Evolutionary conservation across 2,888 invertebrate species (phyloP).

Genomic region (Acleris sparsana): DNA sequence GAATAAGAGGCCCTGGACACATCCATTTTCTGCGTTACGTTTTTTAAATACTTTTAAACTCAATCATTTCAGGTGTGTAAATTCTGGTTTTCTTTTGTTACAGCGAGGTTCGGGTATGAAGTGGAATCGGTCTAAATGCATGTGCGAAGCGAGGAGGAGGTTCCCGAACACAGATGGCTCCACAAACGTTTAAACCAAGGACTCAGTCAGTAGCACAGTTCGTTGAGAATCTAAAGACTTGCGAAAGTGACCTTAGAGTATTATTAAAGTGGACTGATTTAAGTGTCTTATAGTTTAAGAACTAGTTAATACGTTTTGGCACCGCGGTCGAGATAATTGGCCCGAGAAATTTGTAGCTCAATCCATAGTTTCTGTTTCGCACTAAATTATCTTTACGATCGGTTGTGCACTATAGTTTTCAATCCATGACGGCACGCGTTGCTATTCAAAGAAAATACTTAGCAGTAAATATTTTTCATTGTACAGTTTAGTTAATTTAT

Average conservation of each 20-base stretch:
- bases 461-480: too few relatives aligned
- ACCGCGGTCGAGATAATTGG: too few relatives aligned
- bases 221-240: constrained; percentile 22
- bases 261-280: constrained; percentile 52
- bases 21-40: constrained; percentile 72
- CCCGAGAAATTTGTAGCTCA: too few relatives aligned
- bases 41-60: constrained; percentile 6
- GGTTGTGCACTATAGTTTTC: too few relatives aligned
- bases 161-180: constrained; percentile 8
- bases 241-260: constrained; percentile 35
- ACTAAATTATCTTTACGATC: too few relatives aligned
- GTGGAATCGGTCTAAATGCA: constrained; percentile 78
- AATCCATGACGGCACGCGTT: too few relatives aligned
- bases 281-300: constrained; percentile 54
- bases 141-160: constrained; percentile 60
- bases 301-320: too few relatives aligned
- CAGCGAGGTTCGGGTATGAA: constrained; percentile 74
- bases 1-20: too few relatives aligned
- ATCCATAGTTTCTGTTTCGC: too few relatives aligned
- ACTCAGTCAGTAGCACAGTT: neutral
- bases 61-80: constrained; percentile 34
- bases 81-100: constrained; percentile 62
- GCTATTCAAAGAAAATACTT: too few relatives aligned
- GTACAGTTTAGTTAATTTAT: too few relatives aligned
- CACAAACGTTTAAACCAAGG: neutral